Conservation (phyloP, 2,113 vertebrate genomes). For the Poeciliopsis occidentalis region DNA sequence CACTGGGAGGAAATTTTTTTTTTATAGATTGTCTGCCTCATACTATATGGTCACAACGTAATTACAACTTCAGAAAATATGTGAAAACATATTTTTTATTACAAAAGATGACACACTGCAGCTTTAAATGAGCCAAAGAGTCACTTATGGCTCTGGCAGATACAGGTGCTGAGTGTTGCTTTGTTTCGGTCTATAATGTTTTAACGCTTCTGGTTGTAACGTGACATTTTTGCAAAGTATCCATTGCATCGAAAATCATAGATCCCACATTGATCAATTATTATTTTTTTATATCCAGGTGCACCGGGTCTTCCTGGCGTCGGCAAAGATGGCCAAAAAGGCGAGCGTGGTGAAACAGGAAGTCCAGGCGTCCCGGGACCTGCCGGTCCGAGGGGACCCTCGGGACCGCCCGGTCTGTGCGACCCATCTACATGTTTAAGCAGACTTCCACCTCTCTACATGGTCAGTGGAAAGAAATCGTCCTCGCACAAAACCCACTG, state of each 20-base stretch:
- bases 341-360: conserved; percentile 74
- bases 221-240: too few species aligned
- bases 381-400: conserved; percentile 70
- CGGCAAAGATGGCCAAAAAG: conserved; percentile 77
- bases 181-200: too few species aligned
- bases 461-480: conserved; percentile 80
- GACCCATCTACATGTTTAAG: conserved; percentile 80
- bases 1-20: too few species aligned
- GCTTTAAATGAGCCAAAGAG: too few species aligned
- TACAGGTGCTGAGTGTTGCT: too few species aligned
- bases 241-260: neutral
- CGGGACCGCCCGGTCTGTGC: conserved; percentile 79
- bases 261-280: neutral
- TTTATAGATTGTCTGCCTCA: too few species aligned
- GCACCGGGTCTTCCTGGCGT: conserved; percentile 72
- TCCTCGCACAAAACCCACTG: conserved; percentile 71
- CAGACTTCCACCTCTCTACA: conserved; percentile 75
- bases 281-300: conserved; percentile 53
- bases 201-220: too few species aligned
- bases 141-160: too few species aligned
- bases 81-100: too few species aligned
- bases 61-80: too few species aligned
- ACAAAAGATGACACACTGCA: too few species aligned
- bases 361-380: conserved; percentile 71
- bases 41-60: too few species aligned